Percentiles rank a stretch among this genome's conserved stretches.
Evolutionary conservation across 2,888 invertebrate species (phyloP).

Genomic region (Elaeidobius kamerunicus): DNA sequence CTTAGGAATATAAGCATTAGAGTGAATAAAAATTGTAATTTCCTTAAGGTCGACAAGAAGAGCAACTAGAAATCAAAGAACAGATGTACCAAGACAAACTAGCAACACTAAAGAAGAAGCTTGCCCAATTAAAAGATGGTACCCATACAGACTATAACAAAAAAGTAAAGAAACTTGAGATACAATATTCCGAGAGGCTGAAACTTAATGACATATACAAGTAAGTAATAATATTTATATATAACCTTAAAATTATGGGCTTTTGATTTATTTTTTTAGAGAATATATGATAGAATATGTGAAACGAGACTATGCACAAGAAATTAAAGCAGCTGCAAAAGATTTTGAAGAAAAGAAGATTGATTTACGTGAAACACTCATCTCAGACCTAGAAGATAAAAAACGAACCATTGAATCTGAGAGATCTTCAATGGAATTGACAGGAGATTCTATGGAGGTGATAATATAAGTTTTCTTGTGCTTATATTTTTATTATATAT

Average conservation of each 20-base stretch:
- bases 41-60: conserved; percentile 59
- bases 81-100: conserved; percentile 91
- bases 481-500: neutral
- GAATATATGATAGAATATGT: conserved; percentile 84
- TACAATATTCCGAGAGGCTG: conserved; percentile 76
- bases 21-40: conserved; percentile 1
- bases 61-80: conserved; percentile 82
- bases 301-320: conserved; percentile 81
- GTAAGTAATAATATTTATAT: too few relatives aligned
- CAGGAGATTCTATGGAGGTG: conserved; percentile 51
- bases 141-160: conserved; percentile 83
- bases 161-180: conserved; percentile 77
- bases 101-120: conserved; percentile 80
- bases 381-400: conserved; percentile 92
- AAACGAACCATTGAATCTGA: conserved; percentile 86
- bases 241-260: too few relatives aligned
- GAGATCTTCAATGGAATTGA: conserved; percentile 81
- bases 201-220: conserved; percentile 69
- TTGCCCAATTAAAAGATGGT: conserved; percentile 84
- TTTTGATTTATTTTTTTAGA: conserved; percentile 38
- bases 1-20: neutral
- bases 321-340: conserved; percentile 84
- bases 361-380: conserved; percentile 83
- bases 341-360: conserved; percentile 95
- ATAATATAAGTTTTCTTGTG: neutral